Percentiles rank a stretch among this genome's conserved stretches.
phyloP scores from a whole-genome alignment of 1,140 invertebrate species.

The Procambarus virginalis region DNA sequence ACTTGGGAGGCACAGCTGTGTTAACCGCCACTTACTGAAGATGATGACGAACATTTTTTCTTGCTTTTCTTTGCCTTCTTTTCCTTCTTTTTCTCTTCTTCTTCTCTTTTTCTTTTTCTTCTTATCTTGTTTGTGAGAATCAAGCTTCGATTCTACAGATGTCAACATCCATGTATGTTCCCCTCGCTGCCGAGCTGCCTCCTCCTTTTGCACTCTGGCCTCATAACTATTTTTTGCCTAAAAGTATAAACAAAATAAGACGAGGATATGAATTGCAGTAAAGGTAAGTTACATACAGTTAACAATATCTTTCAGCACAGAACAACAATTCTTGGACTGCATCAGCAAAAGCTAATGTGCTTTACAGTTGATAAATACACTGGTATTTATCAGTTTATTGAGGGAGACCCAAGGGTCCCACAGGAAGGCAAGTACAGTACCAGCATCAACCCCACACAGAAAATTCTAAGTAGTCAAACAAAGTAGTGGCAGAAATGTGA shows the following conservation, averaged over 20 bases:
- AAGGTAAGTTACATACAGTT: no score
- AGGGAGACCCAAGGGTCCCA: not conserved
- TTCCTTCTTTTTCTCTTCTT: slow-evolving; percentile 34
- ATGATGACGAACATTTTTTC: slow-evolving; percentile 22
- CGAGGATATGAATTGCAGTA: not conserved
- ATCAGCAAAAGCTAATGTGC: no score
- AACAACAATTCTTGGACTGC: no score
- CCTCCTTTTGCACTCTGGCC: not conserved
- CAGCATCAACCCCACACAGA: not conserved
- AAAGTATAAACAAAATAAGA: not conserved
- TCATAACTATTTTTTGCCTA: slow-evolving; percentile 53
- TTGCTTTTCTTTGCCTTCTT: slow-evolving; percentile 22
- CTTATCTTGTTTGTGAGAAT: slow-evolving; percentile 2
- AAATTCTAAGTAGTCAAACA: not conserved
- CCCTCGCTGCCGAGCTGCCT: slow-evolving; percentile 21
- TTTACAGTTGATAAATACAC: no score
- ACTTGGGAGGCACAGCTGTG: not conserved
- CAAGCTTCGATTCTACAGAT: slow-evolving; percentile 34
- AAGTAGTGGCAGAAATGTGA: no score
- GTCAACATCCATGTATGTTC: slow-evolving; percentile 54
- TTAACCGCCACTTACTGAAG: slow-evolving; percentile 15
- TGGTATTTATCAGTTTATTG: no score
- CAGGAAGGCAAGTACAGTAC: not conserved
- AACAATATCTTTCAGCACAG: no score
- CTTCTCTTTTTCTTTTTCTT: slow-evolving; percentile 47